Conservation (phyloP, 2,113 vertebrate species). For the Gnathonemus longibarbis region DNA sequence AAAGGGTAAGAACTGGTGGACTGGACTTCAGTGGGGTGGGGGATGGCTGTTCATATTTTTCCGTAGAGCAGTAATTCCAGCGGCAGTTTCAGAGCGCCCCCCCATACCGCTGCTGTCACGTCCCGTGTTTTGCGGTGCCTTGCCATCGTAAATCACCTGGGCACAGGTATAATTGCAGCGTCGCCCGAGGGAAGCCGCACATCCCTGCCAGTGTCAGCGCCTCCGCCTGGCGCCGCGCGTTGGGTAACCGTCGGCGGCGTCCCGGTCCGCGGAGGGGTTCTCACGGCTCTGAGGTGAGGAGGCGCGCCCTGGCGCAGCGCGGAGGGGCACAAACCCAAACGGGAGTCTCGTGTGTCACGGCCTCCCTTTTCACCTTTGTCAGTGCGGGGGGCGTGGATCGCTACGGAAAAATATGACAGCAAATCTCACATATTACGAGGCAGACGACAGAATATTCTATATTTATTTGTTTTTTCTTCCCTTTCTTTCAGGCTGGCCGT, state of each 20-base stretch:
- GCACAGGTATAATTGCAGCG: constrained; percentile 57
- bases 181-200: constrained; percentile 54
- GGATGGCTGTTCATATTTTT: neutral
- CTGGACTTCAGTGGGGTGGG: neutral
- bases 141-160: constrained; percentile 26
- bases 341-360: neutral
- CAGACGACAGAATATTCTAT: neutral
- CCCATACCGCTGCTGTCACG: neutral
- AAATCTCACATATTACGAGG: neutral
- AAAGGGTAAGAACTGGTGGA: neutral
- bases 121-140: constrained; percentile 3
- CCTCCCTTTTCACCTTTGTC: neutral
- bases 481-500: neutral
- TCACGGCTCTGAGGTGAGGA: constrained; percentile 42
- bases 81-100: neutral
- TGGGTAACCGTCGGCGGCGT: constrained; percentile 62
- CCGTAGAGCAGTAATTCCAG: neutral
- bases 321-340: neutral
- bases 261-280: constrained; percentile 57
- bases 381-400: neutral
- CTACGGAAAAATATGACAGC: neutral
- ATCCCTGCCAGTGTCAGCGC: constrained; percentile 60
- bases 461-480: neutral
- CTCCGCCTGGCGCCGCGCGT: constrained; percentile 65
- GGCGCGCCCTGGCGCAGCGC: neutral